Base-by-base conservation (phyloP, 2,888 invertebrate genomes). In the Neoaliturus tenellus region DNA sequence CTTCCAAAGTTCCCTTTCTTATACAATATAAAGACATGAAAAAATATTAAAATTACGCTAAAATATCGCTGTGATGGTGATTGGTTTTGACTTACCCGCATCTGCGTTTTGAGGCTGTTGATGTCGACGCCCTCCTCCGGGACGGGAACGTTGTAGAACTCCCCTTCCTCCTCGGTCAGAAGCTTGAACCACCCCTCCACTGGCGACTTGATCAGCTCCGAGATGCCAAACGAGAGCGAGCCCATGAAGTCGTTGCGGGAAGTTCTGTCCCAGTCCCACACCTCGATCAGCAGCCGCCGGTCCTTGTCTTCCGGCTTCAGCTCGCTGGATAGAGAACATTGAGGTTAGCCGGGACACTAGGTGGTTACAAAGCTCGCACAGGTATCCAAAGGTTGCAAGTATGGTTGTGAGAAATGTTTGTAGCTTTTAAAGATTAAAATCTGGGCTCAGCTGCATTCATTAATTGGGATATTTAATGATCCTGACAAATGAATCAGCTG, bases 191-290 rank as follows among this genome's bases (percentile, higher is more conserved):
- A 99, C 48, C 99, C 99, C 83, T 96, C 96, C 3, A 96, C 97
- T 0, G 97, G 96, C 1, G 95, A 94, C 90, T 98, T 98, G 91
- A 98, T 96, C 87, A 98, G 93, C 92, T 99, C 98, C 10, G 98
- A 98, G 88, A 99, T 98, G 5, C 99, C 99, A 91, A 99, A 99
- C 0, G 99, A 99, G 80, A 99, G 92, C 0, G 99, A 98, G 6
- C 99, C 99, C 99, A 99, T 99, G 91, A 99, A 99, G 91, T 99
- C 99, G 92, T 99, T 99, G 58, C 99, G 94, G 78, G 99, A 99
- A 85, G 99, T 99, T 83, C 99, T 93, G 91, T 99, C 99, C 99
- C 99, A 99, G 91, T 99, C 99, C 99, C 99, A 99, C 0, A 98
- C 94, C 92, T 99, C 99, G 88, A 99, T 94, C 83, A 99, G 94